Conservation (phyloP, 2,888 invertebrate species). For the Acrobeloides nanus region DNA sequence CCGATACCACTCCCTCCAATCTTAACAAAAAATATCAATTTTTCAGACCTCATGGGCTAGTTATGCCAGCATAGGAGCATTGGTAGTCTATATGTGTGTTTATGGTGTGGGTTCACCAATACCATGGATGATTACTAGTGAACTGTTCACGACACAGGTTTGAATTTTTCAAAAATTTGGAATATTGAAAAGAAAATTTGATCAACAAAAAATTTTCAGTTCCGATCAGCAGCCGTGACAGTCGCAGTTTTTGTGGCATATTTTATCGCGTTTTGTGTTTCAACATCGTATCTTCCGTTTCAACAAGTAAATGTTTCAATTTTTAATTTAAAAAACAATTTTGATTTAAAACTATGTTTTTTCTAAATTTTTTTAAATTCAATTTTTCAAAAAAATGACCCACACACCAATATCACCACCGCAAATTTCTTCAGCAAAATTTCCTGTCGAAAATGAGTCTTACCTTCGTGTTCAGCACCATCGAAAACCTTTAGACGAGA, state of each 20-base stretch:
- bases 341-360: too few relatives aligned
- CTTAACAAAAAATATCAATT: too few relatives aligned
- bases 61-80: conserved; percentile 43
- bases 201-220: conserved; percentile 27
- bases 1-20: conserved; percentile 25
- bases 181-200: conserved; percentile 1
- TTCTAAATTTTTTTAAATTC: too few relatives aligned
- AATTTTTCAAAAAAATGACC: too few relatives aligned
- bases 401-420: too few relatives aligned
- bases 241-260: conserved; percentile 49
- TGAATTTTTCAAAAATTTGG: neutral
- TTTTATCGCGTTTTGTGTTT: conserved; percentile 44
- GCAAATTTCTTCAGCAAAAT: neutral
- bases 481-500: too few relatives aligned
- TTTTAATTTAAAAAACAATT: neutral
- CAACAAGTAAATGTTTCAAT: conserved; percentile 36
- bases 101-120: conserved; percentile 52
- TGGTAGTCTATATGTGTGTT: conserved; percentile 49
- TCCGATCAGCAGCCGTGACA: conserved; percentile 45
- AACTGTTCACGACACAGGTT: conserved; percentile 47
- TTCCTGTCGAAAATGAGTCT: neutral
- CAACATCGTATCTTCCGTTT: conserved; percentile 50
- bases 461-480: neutral
- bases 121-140: conserved; percentile 52
- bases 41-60: conserved; percentile 38